Conservation (phyloP, 35 echinoderm and acorn worm genomes). For the Chiridota heheva region DNA sequence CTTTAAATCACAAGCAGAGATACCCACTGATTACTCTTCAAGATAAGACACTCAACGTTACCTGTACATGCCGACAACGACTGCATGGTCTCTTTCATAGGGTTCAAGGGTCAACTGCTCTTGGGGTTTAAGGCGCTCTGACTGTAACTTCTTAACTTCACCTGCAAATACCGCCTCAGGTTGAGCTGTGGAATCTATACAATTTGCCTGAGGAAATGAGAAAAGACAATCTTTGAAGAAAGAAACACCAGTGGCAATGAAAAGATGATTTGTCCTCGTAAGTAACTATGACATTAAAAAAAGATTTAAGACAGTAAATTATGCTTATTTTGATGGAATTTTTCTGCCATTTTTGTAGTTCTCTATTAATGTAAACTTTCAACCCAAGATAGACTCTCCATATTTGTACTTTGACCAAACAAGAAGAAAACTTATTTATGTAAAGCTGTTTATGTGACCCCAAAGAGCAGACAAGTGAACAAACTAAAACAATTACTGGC, state of each 20-base stretch:
- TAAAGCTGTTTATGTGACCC: too few species aligned
- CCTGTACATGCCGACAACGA: constrained; percentile 96
- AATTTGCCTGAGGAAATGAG: constrained; percentile 76
- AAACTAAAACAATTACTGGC: too few species aligned
- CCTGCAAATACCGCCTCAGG: constrained; percentile 96
- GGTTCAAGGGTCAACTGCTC: constrained; percentile 98
- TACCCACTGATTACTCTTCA: too few species aligned
- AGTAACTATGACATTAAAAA: neutral
- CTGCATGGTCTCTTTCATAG: constrained; percentile 98
- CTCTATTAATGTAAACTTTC: too few species aligned
- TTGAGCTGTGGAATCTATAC: constrained; percentile 93
- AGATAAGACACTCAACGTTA: too few species aligned
- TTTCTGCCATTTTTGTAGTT: too few species aligned
- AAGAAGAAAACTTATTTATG: too few species aligned
- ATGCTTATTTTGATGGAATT: too few species aligned
- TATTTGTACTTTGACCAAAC: too few species aligned
- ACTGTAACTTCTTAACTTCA: constrained; percentile 90
- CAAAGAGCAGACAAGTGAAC: too few species aligned
- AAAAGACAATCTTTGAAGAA: constrained; percentile 6
- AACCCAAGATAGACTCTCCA: too few species aligned
- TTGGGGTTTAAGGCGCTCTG: constrained; percentile 93
- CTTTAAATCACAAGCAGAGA: too few species aligned
- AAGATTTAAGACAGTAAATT: neutral
- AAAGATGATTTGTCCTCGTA: neutral
- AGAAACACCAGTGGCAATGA: neutral